Percentiles rank a stretch among this genome's conserved stretches.
Conservation (phyloP, 2,888 invertebrate genomes). For the Onthophagus sagittarius region DNA sequence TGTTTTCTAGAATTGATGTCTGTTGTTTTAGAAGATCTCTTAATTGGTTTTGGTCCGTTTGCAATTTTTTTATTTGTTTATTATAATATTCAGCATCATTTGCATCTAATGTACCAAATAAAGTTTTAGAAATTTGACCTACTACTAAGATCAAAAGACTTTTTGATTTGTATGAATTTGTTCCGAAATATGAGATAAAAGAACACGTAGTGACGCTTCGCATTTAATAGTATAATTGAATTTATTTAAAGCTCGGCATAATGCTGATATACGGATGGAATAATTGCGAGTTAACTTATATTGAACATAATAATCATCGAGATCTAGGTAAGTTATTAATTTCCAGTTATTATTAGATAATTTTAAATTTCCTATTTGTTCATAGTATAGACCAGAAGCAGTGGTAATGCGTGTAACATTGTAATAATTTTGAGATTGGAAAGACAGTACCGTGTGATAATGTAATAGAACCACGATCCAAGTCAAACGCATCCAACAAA, state of each 20-base stretch:
- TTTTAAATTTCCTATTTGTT: neutral
- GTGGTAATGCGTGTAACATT: neutral
- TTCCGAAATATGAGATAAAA: neutral
- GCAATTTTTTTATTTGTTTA: neutral
- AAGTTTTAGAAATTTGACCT: neutral
- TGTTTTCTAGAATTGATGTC: neutral
- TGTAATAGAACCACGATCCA: neutral
- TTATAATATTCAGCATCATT: slow-evolving; percentile 3
- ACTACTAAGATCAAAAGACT: neutral
- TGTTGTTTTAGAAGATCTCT: neutral
- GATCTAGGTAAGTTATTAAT: neutral
- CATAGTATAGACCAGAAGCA: neutral
- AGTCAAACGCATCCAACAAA: neutral
- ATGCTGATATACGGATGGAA: neutral
- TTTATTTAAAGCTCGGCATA: neutral
- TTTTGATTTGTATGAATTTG: slow-evolving; percentile 5
- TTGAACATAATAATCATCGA: neutral
- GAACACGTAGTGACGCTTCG: neutral
- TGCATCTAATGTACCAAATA: slow-evolving; percentile 2
- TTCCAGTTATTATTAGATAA: neutral
- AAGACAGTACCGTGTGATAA: neutral
- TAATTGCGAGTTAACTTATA: neutral
- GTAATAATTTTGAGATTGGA: neutral
- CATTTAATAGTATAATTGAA: neutral
- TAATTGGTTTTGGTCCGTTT: neutral